Base-by-base conservation (phyloP, 2,888 invertebrate species). In the Nymphalis polychloros region DNA sequence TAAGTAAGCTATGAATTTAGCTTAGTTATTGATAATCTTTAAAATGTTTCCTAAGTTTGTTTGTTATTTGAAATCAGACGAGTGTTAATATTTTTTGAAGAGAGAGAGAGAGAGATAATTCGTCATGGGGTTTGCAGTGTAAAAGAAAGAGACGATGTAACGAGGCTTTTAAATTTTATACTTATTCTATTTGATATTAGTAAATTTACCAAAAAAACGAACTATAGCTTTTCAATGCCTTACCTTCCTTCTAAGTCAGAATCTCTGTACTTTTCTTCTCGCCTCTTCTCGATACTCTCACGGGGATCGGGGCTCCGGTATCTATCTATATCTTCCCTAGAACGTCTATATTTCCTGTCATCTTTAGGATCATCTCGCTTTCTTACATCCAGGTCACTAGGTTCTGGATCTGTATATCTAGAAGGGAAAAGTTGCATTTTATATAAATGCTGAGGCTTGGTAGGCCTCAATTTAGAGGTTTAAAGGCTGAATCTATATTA, bases 401-500 rank as follows among this genome's bases (percentile, higher is more conserved):
- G 92, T 79, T 92, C 92, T 31, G 92, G 92, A 70, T 92, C 92
- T 50, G 90, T 91, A 78, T 85, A 92, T 75, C 92, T 91, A 71
- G n/a, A 50, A 35, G 2, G 1, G 23, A 23, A 23, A 3, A 49
- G 8, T 31, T 6, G 8, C 8, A 49, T 8, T 49, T 19, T 6
- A 16, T 0, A 17, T 19, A 49, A 17, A 8, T n/a, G 19, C 19
- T 49, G 17, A n/a, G 49, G 6, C 17, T 19, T 19, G 8, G 8
- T 17, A 49, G n/a, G 41, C 41, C 2, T 41, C 10, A 2, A 8
- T 41, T 41, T 23, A 23, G 41, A 41, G 13, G 41, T 13, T 41
- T 41, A 41, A 13, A 41, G 8, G 8, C 41, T 10, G 41, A 41
- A 41, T 10, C 10, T 41, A 41, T 41, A 41, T 35, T 6, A 7